phyloP scores from a whole-genome alignment of 2,888 invertebrate species.

The Pterobdella sp. region DNA sequence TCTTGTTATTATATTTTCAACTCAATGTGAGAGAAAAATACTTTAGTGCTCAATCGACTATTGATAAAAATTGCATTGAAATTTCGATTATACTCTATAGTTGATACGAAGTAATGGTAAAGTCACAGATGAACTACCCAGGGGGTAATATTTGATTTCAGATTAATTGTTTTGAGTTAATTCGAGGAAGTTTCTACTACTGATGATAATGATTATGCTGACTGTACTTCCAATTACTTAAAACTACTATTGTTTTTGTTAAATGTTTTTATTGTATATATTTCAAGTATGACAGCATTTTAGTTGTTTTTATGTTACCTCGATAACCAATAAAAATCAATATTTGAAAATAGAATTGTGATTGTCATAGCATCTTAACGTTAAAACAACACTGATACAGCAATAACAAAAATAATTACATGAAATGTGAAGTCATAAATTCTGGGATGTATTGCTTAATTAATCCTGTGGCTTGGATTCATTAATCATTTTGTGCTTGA shows the following conservation, averaged over 20 bases:
- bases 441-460: background rate
- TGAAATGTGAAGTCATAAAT: background rate
- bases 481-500: background rate
- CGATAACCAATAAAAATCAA: too few relatives aligned
- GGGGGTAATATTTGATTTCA: constrained; percentile 13
- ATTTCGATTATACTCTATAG: too few relatives aligned
- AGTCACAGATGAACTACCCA: constrained; percentile 2
- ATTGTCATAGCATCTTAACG: background rate
- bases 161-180: constrained; percentile 4
- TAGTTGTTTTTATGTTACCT: too few relatives aligned
- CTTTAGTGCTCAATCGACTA: too few relatives aligned
- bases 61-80: too few relatives aligned
- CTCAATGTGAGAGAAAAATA: too few relatives aligned
- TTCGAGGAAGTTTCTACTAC: background rate
- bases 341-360: background rate
- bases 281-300: too few relatives aligned
- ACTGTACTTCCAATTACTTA: background rate
- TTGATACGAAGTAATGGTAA: background rate
- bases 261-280: background rate
- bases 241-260: background rate
- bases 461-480: constrained; percentile 2
- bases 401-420: background rate
- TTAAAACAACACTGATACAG: background rate
- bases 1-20: too few relatives aligned
- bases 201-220: background rate